These are phyloP conservation scores for Ornithorhynchus anatinus DNA, from an alignment of 2,113 vertebrate species.

Conservation along the genomic window DNA sequence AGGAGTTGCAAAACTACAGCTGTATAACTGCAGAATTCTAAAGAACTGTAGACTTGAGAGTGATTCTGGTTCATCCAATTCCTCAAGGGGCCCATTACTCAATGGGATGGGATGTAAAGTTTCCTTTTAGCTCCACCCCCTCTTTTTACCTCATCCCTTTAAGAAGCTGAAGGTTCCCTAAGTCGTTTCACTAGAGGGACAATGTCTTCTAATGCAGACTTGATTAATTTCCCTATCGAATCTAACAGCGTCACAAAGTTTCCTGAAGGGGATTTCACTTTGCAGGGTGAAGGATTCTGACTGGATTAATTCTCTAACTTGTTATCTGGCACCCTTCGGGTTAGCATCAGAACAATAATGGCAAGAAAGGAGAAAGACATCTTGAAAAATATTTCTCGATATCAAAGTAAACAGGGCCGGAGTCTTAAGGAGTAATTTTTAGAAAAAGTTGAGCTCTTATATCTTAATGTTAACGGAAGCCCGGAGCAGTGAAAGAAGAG, in stretches of 20 bases:
- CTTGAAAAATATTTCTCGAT: slow-evolving; percentile 11
- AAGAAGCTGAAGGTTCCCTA: slow-evolving; percentile 2
- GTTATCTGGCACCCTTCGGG: slow-evolving; percentile 11
- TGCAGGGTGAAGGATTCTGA: slow-evolving; percentile 18
- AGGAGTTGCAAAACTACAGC: no score
- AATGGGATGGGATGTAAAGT: not conserved
- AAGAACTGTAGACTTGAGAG: not conserved
- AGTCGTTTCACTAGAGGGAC: not conserved
- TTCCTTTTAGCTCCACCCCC: not conserved
- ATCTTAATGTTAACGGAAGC: not conserved
- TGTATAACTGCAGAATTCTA: not conserved
- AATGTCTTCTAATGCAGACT: slow-evolving; percentile 20
- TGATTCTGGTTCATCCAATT: not conserved
- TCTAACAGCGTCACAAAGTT: slow-evolving; percentile 17
- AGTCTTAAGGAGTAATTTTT: not conserved
- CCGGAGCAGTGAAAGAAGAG: not conserved
- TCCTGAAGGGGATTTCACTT: not conserved
- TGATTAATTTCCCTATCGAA: not conserved
- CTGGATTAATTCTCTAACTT: slow-evolving; percentile 23
- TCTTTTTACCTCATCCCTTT: no score
- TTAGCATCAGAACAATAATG: not conserved
- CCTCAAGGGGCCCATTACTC: not conserved
- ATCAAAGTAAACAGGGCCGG: not conserved
- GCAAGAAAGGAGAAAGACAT: not conserved
- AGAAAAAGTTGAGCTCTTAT: not conserved